phyloP scores from a whole-genome alignment of 64 coral and sea anemone genomes.

The Montipora foliosa region DNA sequence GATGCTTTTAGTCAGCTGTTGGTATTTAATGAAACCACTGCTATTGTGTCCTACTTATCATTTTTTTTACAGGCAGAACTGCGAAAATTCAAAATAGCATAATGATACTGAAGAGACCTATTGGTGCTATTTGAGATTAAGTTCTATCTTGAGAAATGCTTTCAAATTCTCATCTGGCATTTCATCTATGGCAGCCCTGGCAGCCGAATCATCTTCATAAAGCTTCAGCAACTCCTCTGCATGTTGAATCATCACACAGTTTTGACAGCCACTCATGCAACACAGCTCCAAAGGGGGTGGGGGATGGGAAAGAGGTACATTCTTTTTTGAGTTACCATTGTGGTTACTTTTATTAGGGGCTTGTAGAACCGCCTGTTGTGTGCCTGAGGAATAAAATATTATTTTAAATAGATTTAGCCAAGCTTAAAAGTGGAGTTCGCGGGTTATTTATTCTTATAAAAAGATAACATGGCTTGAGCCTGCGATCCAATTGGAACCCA shows the following conservation, averaged over 20 bases:
- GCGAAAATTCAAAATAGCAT: not conserved
- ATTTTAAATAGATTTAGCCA: too few relatives aligned
- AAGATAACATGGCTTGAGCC: too few relatives aligned
- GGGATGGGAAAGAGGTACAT: not conserved
- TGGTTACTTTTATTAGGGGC: not conserved
- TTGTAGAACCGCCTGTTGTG: not conserved
- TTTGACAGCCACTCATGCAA: conserved; percentile 98
- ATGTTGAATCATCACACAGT: conserved; percentile 95
- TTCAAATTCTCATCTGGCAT: conserved; percentile 91
- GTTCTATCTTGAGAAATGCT: conserved; percentile 91
- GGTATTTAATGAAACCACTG: too few relatives aligned
- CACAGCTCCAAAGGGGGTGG: conserved; percentile 87
- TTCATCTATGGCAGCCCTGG: conserved; percentile 73
- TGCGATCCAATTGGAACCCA: too few relatives aligned
- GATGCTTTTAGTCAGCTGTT: too few relatives aligned
- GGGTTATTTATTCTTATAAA: too few relatives aligned
- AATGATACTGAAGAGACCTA: too few relatives aligned
- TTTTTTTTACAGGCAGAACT: not conserved
- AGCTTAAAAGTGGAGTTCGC: too few relatives aligned
- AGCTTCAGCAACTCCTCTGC: conserved; percentile 84
- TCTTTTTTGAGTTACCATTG: not conserved
- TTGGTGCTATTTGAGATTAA: conserved; percentile 53
- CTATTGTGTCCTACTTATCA: too few relatives aligned
- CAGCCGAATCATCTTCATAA: conserved; percentile 73
- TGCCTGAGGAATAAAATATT: not conserved